Percentiles rank a stretch among this genome's conserved stretches.
phyloP scores from a whole-genome alignment of 1,140 invertebrate species.

The Contarinia nasturtii region DNA sequence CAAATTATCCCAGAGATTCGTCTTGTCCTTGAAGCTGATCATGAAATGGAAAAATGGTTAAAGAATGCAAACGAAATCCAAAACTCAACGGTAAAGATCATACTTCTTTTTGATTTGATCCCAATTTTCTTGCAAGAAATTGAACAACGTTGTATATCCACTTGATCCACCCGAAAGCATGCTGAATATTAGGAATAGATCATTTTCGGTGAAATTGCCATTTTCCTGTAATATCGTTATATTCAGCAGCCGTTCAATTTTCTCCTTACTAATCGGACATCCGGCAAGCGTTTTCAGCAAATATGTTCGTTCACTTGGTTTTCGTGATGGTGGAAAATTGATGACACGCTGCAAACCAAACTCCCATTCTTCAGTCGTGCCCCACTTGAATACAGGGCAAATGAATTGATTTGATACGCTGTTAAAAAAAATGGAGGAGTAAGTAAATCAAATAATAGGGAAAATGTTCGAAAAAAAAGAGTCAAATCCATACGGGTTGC shows the following conservation, averaged over 20 bases:
- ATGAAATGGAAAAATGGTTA: background rate
- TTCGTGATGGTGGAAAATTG: constrained; percentile 43
- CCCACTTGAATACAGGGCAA: constrained; percentile 59
- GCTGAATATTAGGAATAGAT: constrained; percentile 48
- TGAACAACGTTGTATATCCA: constrained; percentile 46
- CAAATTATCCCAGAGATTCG: constrained; percentile 48
- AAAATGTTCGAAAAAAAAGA: constrained; percentile 1
- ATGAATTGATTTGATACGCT: constrained; percentile 52
- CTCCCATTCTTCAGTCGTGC: constrained; percentile 53
- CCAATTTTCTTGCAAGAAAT: constrained; percentile 47
- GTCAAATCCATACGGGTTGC: constrained; percentile 41
- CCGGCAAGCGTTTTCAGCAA: constrained; percentile 53
- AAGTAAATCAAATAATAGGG: background rate
- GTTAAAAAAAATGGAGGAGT: constrained; percentile 6
- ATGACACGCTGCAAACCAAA: constrained; percentile 53
- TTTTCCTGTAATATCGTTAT: constrained; percentile 42
- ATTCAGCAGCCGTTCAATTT: constrained; percentile 45
- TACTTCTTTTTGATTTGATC: constrained; percentile 38
- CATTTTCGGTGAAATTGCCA: constrained; percentile 48
- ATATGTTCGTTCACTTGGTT: constrained; percentile 49
- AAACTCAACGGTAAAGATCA: background rate
- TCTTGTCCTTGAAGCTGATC: constrained; percentile 39
- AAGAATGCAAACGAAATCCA: background rate
- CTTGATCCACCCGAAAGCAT: constrained; percentile 42
- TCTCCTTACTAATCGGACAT: constrained; percentile 43